Base-by-base conservation (phyloP, 2,888 invertebrate genomes). In the Eumacrocentrus americanus region DNA sequence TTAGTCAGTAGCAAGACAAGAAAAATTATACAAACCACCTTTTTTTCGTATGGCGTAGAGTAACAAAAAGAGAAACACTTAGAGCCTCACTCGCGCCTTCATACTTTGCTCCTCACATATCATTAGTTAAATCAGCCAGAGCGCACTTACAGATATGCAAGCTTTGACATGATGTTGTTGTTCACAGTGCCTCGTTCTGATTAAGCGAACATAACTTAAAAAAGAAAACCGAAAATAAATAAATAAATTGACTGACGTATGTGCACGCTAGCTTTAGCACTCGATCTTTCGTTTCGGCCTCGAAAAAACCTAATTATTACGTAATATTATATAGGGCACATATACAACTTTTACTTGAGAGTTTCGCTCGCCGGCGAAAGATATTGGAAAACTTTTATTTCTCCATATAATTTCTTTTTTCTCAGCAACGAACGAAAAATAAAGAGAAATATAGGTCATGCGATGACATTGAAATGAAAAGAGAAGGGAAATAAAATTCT, bases 81-180 rank as follows among this genome's bases (percentile, higher is more conserved):
- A n/a, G n/a, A n/a, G n/a, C n/a, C n/a, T n/a, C n/a, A n/a, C n/a
- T n/a, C 38, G 23, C 47, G 56, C 56, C 56, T 56, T 56, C 56
- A 56, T n/a, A n/a, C 48, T 48, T 56, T 40, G 14, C 48, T 29
- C 48, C 25, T 48, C 47, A 56, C 56, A 56, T 56, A 56, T 56
- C 56, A 56, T 56, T 56, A 56, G 38, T 37, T 48, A 47, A 47
- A 38, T 44, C 46, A 46, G 42, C 18, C 5, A 44, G 14, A 20
- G 34, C 35, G 34, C 44, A 18, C 54, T 35, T 23, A 38, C 23
- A 56, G 46, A 46, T 46, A 46, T 46, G 46, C 46, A 46, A 37
- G 48, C 56, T 56, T 56, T 37, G 56, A 56, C 25, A 48, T 37
- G 56, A 35, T 56, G 56, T 56, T 56, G 48, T 56, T 56, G 47